These are phyloP conservation scores for Coranthus polyacanthus DNA, from an alignment of 2,797 vertebrate species.

Conservation along the genomic window DNA sequence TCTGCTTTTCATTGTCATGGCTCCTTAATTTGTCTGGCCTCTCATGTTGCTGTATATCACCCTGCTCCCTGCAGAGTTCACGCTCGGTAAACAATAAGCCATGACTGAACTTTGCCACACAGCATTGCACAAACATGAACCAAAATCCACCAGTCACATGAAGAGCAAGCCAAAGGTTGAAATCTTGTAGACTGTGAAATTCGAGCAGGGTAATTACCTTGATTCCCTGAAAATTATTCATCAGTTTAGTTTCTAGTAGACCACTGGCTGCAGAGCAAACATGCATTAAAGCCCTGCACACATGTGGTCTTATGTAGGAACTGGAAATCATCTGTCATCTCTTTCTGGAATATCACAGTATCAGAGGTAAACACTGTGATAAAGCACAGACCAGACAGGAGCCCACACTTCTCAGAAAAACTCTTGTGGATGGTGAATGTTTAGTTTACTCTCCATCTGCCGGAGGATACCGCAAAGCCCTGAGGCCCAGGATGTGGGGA, in stretches of 20 bases:
- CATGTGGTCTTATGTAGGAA: conserved; percentile 50
- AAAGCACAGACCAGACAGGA: conserved; percentile 32
- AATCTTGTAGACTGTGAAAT: conserved; percentile 38
- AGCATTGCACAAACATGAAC: conserved; percentile 53
- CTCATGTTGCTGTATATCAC: conserved; percentile 69
- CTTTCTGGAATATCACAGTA: conserved; percentile 31
- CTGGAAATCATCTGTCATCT: conserved; percentile 58
- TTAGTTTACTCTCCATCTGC: conserved; percentile 35
- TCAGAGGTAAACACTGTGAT: conserved; percentile 43
- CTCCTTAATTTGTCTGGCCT: conserved; percentile 67
- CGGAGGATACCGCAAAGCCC: conserved; percentile 31
- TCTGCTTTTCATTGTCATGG: conserved; percentile 82
- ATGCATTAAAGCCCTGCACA: conserved; percentile 54
- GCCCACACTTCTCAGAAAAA: conserved; percentile 35
- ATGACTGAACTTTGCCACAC: conserved; percentile 57
- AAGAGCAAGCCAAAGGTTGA: conserved; percentile 47
- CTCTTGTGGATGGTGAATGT: conserved; percentile 30
- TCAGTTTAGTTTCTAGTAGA: conserved; percentile 41
- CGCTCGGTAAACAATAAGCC: conserved; percentile 57
- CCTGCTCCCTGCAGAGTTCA: conserved; percentile 42
- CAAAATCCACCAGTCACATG: conserved; percentile 40
- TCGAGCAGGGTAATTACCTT: conserved; percentile 24
- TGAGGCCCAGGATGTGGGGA: conserved; percentile 56
- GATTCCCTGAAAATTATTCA: conserved; percentile 3
- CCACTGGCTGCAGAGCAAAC: conserved; percentile 34